These are phyloP conservation scores for Eretmochelys imbricata DNA, from an alignment of 2,113 vertebrate species.

Conservation along the genomic window DNA sequence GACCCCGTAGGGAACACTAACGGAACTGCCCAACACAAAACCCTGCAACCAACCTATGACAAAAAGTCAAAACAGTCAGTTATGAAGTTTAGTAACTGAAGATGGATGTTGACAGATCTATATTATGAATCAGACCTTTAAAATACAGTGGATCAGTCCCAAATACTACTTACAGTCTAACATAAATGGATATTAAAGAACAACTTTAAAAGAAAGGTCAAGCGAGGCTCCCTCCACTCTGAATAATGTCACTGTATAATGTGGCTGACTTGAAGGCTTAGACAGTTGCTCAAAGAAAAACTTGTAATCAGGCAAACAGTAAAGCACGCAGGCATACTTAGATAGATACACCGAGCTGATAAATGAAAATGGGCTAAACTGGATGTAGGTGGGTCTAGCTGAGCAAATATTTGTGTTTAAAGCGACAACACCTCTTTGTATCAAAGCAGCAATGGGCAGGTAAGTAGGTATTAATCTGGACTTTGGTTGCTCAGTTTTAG, in stretches of 20 bases:
- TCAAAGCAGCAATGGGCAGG: background rate
- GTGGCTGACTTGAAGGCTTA: accelerated
- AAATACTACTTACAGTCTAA: background rate
- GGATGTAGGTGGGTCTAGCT: background rate
- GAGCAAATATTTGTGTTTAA: background rate
- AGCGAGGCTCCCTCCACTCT: background rate
- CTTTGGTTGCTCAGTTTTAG: background rate
- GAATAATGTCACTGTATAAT: accelerated
- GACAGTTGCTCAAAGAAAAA: background rate
- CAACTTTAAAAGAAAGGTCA: background rate
- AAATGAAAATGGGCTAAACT: background rate
- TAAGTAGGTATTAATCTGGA: background rate
- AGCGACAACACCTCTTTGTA: background rate
- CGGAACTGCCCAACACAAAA: conserved; percentile 30
- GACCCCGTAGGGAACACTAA: conserved; percentile 37
- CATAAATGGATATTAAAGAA: background rate
- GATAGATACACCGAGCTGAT: accelerated
- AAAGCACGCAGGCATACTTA: accelerated
- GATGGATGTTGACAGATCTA: background rate
- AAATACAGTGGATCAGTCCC: background rate
- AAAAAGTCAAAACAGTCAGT: conserved; percentile 23
- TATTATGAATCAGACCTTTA: conserved; percentile 25
- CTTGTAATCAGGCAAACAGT: background rate
- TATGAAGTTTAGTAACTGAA: conserved; percentile 27
- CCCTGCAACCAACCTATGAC: background rate